Evolutionary conservation across 2,888 invertebrate genomes (phyloP).

Genomic region (Slavum lentiscoides): DNA sequence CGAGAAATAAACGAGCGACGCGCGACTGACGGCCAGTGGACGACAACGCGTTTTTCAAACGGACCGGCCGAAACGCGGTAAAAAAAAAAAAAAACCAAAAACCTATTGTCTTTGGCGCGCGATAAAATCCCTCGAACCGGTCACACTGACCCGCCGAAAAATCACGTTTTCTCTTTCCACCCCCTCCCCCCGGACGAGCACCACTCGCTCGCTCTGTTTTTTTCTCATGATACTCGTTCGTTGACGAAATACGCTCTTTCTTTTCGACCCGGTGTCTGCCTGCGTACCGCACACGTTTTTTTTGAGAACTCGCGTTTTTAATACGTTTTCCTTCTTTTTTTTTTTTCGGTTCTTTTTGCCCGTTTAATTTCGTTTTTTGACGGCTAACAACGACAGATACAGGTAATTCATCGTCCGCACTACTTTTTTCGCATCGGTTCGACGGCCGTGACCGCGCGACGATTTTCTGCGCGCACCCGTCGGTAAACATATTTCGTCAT

Average conservation of each 20-base stretch:
- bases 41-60: not conserved
- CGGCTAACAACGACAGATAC: not conserved
- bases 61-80: not conserved
- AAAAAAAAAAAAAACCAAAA: not conserved
- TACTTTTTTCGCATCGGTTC: not conserved
- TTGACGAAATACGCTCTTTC: conserved; percentile 38
- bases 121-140: conserved; percentile 23
- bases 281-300: conserved; percentile 26
- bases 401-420: not conserved
- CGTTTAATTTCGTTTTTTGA: not conserved
- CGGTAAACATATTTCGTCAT: not conserved
- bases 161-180: conserved; percentile 44
- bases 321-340: not conserved
- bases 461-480: too few species aligned
- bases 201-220: not conserved
- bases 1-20: too few species aligned
- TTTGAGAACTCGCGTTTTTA: not conserved
- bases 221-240: conserved; percentile 38
- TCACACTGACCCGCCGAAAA: conserved; percentile 36
- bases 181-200: too few species aligned
- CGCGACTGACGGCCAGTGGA: too few species aligned
- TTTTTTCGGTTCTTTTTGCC: too few species aligned
- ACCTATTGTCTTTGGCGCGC: conserved; percentile 33
- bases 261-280: conserved; percentile 44
- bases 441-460: not conserved